Evolutionary conservation across 1,140 invertebrate species (phyloP), one percentile per base, ranked within the genome.

Genomic region (Penaeus vannamei): DNA sequence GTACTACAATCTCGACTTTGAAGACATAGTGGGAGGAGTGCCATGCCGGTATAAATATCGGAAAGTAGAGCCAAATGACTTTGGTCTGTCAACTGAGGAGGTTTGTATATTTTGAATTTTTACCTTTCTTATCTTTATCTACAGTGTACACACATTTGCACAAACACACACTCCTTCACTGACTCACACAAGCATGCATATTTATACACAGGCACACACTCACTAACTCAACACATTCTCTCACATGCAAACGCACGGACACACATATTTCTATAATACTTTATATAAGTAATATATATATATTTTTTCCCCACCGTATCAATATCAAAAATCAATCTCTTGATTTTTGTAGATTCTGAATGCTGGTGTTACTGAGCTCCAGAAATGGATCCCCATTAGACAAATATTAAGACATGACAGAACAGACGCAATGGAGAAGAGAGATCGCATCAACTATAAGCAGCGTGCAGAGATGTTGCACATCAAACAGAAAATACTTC

Each of bases 41-140:
- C 97, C 97, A 0, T 98, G 97, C 91, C 94, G 97, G 92, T 99
- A 99, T 93, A 98, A 98, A 92, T 99, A 99, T 92, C 95, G 97
- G 66, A 94, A 97, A 92, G 97, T 98, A 7, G 94, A 96, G 36
- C 95, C 98, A 0, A 99, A 99, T 94, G 95, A 96, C 93, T 99
- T 96, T 94, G 98, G 98, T 3, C 72, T 90, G n/a, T 83, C 77
- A 82, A 89, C 93, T 99, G n/a, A 95, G 95, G 46, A 94, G 96
- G 85, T 97, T 98, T 92, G 98, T 99, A 94, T 97, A 97, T 93
- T 93, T 76, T 90, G 59, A 62, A 66, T 60, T 72, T 77, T 85
- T 80, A 36, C 29, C 79, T 61, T 64, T 89, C 59, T 53, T 53
- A 53, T 53, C 10, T 10, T 53, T 53, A 17, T 53, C 10, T 53